These are phyloP conservation scores for Caloenas nicobarica DNA, from an alignment of 2,113 vertebrate genomes.

Conservation along the genomic window DNA sequence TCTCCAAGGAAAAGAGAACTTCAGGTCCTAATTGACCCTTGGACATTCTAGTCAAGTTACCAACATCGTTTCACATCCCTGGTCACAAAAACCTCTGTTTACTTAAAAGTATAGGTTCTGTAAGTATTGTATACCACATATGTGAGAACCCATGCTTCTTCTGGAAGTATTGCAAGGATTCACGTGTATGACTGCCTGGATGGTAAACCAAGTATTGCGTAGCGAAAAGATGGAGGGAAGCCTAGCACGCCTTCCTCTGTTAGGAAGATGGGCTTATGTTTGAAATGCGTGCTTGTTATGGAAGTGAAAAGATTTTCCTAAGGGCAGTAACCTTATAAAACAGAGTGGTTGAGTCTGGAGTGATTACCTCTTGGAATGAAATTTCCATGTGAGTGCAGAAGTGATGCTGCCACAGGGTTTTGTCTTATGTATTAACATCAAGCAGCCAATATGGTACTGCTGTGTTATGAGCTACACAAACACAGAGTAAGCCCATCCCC, in stretches of 20 bases:
- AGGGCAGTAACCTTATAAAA: background rate
- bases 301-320: background rate
- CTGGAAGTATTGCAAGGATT: background rate
- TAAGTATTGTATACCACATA: background rate
- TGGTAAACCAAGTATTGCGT: background rate
- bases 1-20: conserved; percentile 33
- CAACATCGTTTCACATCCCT: background rate
- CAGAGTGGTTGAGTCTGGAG: background rate
- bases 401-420: background rate
- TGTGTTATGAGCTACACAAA: background rate
- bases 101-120: background rate
- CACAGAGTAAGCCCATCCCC: background rate
- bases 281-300: background rate
- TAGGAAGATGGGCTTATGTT: background rate
- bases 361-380: background rate
- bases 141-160: background rate
- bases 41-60: background rate
- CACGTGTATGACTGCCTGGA: background rate
- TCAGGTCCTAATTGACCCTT: background rate
- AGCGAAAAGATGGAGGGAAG: background rate
- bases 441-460: background rate
- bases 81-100: background rate
- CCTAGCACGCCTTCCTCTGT: background rate
- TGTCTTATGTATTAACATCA: background rate
- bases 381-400: background rate